Conservation (phyloP, 2,888 invertebrate genomes). For the Drosophila niveifrons region DNA sequence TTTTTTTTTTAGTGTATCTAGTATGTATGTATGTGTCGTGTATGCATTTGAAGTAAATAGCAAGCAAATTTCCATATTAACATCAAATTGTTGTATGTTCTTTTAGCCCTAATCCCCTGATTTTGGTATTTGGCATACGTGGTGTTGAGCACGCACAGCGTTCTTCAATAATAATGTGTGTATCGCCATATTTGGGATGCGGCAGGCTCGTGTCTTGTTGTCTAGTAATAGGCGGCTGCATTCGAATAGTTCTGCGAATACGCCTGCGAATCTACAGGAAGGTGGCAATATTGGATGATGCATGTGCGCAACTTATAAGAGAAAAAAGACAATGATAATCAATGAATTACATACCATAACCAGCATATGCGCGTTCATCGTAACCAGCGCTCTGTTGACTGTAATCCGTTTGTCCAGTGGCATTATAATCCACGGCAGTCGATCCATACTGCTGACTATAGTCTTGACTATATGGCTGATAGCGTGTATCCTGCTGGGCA, state of each 20-base stretch:
- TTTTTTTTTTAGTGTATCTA: constrained; percentile 35
- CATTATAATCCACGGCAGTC: constrained; percentile 84
- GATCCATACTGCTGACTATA: constrained; percentile 85
- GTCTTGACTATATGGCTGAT: constrained; percentile 84
- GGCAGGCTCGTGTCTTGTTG: constrained; percentile 23
- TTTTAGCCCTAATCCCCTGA: constrained; percentile 68
- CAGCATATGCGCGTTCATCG: constrained; percentile 85
- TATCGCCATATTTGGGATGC: constrained; percentile 60
- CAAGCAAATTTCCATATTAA: constrained; percentile 66
- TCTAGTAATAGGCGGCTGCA: constrained; percentile 84
- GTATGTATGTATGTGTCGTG: constrained; percentile 28
- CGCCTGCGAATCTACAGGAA: constrained; percentile 82
- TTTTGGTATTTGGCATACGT: constrained; percentile 64
- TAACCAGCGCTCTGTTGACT: constrained; percentile 81
- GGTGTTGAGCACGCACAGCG: constrained; percentile 75
- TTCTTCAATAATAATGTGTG: constrained; percentile 52
- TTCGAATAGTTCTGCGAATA: constrained; percentile 85
- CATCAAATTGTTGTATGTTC: constrained; percentile 38
- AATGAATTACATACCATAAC: constrained; percentile 83
- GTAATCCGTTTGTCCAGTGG: constrained; percentile 84
- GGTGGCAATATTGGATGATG: constrained; percentile 30
- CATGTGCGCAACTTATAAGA: constrained; percentile 2
- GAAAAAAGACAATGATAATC: neutral
- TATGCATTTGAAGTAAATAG: constrained; percentile 54
- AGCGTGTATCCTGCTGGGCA: constrained; percentile 84